Evolutionary conservation across 1,140 invertebrate species (phyloP).

Genomic region (Himalopsyche phryganea): DNA sequence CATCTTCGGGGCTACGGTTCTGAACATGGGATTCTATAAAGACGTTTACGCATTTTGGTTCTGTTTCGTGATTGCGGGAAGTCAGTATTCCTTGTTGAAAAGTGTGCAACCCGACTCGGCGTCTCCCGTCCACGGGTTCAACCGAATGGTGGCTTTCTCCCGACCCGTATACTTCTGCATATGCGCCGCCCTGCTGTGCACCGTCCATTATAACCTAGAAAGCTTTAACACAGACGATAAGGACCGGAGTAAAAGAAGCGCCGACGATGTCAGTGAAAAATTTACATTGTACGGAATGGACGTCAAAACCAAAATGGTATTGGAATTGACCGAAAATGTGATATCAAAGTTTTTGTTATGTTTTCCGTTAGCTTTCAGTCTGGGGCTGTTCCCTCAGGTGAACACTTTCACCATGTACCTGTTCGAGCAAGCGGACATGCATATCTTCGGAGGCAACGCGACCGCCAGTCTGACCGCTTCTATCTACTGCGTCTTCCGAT

Average conservation of each 20-base stretch:
- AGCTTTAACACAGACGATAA: constrained; percentile 36
- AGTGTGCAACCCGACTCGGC: constrained; percentile 98
- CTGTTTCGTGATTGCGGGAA: constrained; percentile 94
- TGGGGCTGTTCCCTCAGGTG: constrained; percentile 94
- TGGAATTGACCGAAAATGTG: constrained; percentile 68
- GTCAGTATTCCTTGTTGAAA: constrained; percentile 96
- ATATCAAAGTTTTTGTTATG: constrained; percentile 79
- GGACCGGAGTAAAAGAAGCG: constrained; percentile 39
- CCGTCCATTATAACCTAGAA: constrained; percentile 60
- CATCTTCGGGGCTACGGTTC: constrained; percentile 76
- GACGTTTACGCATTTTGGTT: constrained; percentile 93
- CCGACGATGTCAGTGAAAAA: constrained; percentile 37
- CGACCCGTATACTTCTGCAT: constrained; percentile 95
- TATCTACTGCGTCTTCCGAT: constrained; percentile 80
- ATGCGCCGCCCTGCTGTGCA: constrained; percentile 70
- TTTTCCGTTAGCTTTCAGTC: constrained; percentile 89
- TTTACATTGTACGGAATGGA: constrained; percentile 73
- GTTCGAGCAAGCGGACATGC: constrained; percentile 95
- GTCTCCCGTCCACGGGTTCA: constrained; percentile 97
- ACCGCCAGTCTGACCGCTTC: constrained; percentile 84
- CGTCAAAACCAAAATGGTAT: constrained; percentile 65
- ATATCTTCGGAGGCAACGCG: constrained; percentile 95
- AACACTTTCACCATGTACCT: constrained; percentile 96
- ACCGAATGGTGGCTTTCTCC: constrained; percentile 90
- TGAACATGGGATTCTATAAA: constrained; percentile 83